Evolutionary conservation across 2,888 invertebrate genomes (phyloP), one percentile per base, ranked within the genome.

Genomic region (Cabera pusaria): DNA sequence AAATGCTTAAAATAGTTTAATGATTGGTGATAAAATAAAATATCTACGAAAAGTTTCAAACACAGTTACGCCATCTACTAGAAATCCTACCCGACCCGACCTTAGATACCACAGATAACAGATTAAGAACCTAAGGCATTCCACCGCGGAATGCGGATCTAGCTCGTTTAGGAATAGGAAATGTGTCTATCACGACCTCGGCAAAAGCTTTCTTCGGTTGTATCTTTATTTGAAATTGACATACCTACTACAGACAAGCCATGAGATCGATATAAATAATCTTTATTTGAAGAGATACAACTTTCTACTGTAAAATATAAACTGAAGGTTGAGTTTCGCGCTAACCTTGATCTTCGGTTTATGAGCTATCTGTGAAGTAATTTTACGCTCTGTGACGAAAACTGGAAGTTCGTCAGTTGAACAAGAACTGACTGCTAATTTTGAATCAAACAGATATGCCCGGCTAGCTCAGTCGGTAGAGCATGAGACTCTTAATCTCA

Each of bases 401-500:
- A 11, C 6, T 10, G 17, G 6, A 9, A 5, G 3, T 6, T 10
- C 1, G 5, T 7, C 2, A 27, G 16, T n/a, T n/a, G n/a, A n/a
- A n/a, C n/a, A n/a, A n/a, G n/a, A n/a, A n/a, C n/a, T n/a, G n/a
- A n/a, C n/a, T n/a, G 18, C 22, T 31, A 29, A 42, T 44, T 65
- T 53, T 17, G 3, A 0, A 0, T 0, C 0, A 0, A 0, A 0
- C 0, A 0, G 0, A 37, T 12, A 61, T 61, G 79, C 80, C 80
- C 78, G 81, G 80, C 81, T 81, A 81, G 80, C 81, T 81, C 81
- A 81, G 80, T 81, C 81, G 81, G 81, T 81, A 83, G 83, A 83
- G 82, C 83, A 83, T 83, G 89, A 89, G 89, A 90, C 89, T 90
- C 89, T 90, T 90, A 90, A 88, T 90, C 90, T 89, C 89, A 90